Base-by-base conservation (phyloP, 2,113 vertebrate species). In the Mirza zaza region DNA sequence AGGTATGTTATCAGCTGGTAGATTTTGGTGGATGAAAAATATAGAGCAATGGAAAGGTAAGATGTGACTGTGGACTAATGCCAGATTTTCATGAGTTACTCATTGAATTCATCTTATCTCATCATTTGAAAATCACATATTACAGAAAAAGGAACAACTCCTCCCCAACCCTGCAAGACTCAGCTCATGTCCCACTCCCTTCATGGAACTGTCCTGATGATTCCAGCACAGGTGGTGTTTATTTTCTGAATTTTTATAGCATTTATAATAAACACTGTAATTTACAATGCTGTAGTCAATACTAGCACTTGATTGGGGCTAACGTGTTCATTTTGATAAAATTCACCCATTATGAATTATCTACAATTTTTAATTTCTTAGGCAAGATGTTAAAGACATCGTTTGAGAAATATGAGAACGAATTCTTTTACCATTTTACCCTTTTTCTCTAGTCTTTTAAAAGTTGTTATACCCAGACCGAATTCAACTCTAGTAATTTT, bases 241-340 rank as follows among this genome's bases (percentile, higher is more conserved):
- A 17, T 59, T 90, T 76, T 95, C 45, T 90, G 32, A 52, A 55
- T 34, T 63, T 89, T 82, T 29, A 76, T n/a, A 55, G 27, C 27
- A 81, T 82, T 61, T 70, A 25, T 32, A 52, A 71, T 65, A 50
- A 95, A 68, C 8, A 29, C 12, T 57, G 0, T 45, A 48, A 48
- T 50, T 88, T 29, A 59, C 5, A 84, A 32, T 36, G 63, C 14
- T 48, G 7, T 9, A 68, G 10, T 29, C 32, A 92, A 55, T 61
- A 36, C 8, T 36, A 50, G 32, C 6, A 57, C 34, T 87, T 92
- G 45, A 55, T 3, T 61, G 34, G 45, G n/a, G 5, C 42, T 73
- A 61, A 52, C n/a, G 63, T 61, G 13, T 34, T 87, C 29, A 80
- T 85, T 85, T 94, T 97, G 27, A 23, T 70, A 91, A 93, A 59